Base-by-base conservation (phyloP, 2,888 invertebrate species). In the Clistopyga incitator region DNA sequence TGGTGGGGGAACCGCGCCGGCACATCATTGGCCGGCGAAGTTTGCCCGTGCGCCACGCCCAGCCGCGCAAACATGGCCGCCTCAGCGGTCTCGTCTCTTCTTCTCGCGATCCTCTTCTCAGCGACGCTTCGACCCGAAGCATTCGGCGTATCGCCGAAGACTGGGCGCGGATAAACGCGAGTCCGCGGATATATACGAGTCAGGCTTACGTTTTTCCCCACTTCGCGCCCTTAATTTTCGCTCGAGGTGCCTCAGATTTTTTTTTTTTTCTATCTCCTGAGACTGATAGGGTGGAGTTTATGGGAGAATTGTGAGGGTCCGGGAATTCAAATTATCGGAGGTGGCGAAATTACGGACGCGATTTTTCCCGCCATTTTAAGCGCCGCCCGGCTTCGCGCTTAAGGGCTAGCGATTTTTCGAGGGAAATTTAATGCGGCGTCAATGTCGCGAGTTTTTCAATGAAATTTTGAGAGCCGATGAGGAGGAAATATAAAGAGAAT, bases 51-150 rank as follows among this genome's bases (percentile, higher is more conserved):
- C 87, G 90, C 90, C 91, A 92, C 93, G 92, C 93, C 93, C 90
- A 92, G 87, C 90, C 92, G 93, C 93, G 93, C 92, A 93, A 93
- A 92, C 92, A 93, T 93, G 93, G 93, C 93, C 91, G 93, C 88
- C 85, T 78, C 38, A 38, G 64, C 38, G 86, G 71, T 85, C 83
- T 85, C 88, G 83, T 85, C 79, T 84, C 83, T 74, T 83, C 82
- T 81, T 78, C 80, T 61, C 83, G 79, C 83, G 79, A 77, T 75
- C 71, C 85, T 82, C 74, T 84, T 81, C 81, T 81, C 83, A 11
- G 42, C 20, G 59, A 64, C 71, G 61, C 68, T 59, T 50, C 76
- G 72, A 74, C 61, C 74, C 75, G 54, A 23, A 52, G 67, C 29
- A 75, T 75, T 80, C 59, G 77, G 68, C 77, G 68, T 68, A n/a